Base-by-base conservation (phyloP, 2,113 vertebrate species). In the Amphilophus citrinellus region DNA sequence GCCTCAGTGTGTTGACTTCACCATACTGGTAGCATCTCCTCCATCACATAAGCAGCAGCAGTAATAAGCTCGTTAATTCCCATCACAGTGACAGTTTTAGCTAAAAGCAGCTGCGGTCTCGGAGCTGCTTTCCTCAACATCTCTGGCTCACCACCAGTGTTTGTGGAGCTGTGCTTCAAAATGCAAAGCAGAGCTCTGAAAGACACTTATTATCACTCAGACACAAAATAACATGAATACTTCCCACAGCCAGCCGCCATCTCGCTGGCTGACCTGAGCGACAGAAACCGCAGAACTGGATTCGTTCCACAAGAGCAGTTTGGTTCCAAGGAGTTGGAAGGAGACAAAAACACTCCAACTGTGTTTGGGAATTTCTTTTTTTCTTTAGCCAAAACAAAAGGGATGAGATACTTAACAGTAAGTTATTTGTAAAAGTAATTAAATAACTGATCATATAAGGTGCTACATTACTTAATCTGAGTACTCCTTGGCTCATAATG, bases 211-310 rank as follows among this genome's bases (percentile, higher is more conserved):
- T 30, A 50, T 71, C 44, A 30, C 44, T 71, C 15, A 5, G 47
- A 50, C 22, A 71, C 24, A 71, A 50, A 71, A 20, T 71, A 30
- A 50, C 66, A 50, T 0, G 24, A 50, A 50, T 42, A 30, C 65
- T 68, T 71, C 65, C 65, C 24, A 71, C 65, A 50, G 42, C 65
- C 42, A 50, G 42, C 66, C 42, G 53, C 66, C 44, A 53, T 73
- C 27, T 73, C 17, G 47, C 47, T 32, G 24, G 66, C 24, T 53
- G 6, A 73, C 27, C 66, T 53, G 44, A 32, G 2, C 30, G 24
- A 71, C 42, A 13, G 32, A 20, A 73, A 73, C 44, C 3, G 30
- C 20, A 58, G 56, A 3, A 58, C 15, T 73, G 44, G 66, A 73
- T n/a, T 20, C 5, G 10, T 27, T 53, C 66, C 27, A 71, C 42